Evolutionary conservation across 2,113 vertebrate genomes (phyloP).

Genomic region (Steatornis caripensis): DNA sequence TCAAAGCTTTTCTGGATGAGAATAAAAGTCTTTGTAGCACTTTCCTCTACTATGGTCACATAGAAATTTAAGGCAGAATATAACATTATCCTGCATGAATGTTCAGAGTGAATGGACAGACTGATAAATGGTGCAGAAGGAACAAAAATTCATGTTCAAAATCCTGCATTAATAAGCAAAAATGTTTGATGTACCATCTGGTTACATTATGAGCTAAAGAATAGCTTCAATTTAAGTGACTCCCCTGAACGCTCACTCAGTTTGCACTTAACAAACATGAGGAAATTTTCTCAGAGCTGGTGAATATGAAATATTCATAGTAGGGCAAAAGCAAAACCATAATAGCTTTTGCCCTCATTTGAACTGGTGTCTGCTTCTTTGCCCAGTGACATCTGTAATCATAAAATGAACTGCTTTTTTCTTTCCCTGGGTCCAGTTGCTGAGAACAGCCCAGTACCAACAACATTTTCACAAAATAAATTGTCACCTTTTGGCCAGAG

Average conservation of each 20-base stretch:
- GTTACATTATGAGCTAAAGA: not conserved
- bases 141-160: not conserved
- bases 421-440: not conserved
- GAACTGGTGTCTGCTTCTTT: not conserved
- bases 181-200: not conserved
- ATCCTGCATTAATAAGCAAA: conserved; percentile 12
- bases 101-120: not conserved
- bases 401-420: not conserved
- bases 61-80: conserved; percentile 1
- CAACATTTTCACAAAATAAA: not conserved
- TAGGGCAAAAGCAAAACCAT: not conserved
- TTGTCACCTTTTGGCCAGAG: not conserved
- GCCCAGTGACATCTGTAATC: not conserved
- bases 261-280: not conserved
- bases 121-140: not conserved
- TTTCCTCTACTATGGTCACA: not conserved
- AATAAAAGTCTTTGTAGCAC: not conserved
- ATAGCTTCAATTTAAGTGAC: conserved; percentile 22
- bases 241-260: not conserved
- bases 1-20: conserved; percentile 16
- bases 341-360: not conserved
- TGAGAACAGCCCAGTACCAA: not conserved
- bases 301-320: not conserved
- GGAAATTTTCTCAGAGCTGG: not conserved
- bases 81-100: not conserved